phyloP scores from a whole-genome alignment of 2,888 invertebrate genomes.

The Rhimphoctona megacephalus region DNA sequence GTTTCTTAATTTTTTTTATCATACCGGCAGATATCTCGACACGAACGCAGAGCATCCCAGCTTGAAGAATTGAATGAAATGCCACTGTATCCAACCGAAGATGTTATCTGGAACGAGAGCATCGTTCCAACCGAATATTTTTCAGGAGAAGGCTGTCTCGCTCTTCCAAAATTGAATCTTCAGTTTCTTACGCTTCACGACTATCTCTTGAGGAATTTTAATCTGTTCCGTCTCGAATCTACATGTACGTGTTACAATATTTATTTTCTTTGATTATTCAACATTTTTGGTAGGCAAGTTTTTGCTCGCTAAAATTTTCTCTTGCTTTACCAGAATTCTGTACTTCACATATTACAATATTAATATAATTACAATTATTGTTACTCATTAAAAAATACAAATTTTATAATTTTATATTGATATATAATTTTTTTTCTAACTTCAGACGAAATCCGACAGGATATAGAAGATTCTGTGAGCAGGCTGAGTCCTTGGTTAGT shows the following conservation, averaged over 20 bases:
- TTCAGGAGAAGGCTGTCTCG: slow-evolving; percentile 97
- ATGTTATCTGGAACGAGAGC: slow-evolving; percentile 99
- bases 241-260: slow-evolving; percentile 90
- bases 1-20: slow-evolving; percentile 14
- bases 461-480: slow-evolving; percentile 98
- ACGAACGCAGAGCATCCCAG: slow-evolving; percentile 96
- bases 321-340: neutral
- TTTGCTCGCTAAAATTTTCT: too few relatives aligned
- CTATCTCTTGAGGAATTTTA: slow-evolving; percentile 98
- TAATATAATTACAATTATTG: neutral
- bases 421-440: slow-evolving; percentile 45
- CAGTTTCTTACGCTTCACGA: slow-evolving; percentile 99
- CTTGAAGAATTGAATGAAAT: slow-evolving; percentile 97
- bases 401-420: neutral
- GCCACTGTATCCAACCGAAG: slow-evolving; percentile 99
- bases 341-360: neutral
- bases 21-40: slow-evolving; percentile 89
- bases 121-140: slow-evolving; percentile 99
- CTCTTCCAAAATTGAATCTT: slow-evolving; percentile 98
- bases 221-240: slow-evolving; percentile 98
- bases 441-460: slow-evolving; percentile 98
- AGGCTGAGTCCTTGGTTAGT: slow-evolving; percentile 96
- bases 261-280: neutral
- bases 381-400: neutral
- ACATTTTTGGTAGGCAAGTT: neutral